Conservation (phyloP, 1,140 invertebrate species). For the Drosophila fuyamai region DNA sequence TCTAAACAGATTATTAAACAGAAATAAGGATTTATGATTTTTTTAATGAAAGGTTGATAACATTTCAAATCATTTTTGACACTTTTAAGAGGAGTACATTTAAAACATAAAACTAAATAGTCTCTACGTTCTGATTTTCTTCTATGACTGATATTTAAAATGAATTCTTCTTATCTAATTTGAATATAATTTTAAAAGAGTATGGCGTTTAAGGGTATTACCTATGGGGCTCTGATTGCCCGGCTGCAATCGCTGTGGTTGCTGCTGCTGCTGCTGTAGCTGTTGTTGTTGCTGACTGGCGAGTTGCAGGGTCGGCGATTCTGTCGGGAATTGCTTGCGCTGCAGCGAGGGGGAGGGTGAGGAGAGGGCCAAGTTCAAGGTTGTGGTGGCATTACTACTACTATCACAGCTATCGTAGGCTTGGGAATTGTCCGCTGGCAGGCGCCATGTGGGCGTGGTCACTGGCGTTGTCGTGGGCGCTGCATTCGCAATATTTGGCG, state of each 20-base stretch:
- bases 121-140: too few relatives aligned
- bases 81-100: too few relatives aligned
- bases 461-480: slow-evolving; percentile 33
- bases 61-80: too few relatives aligned
- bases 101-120: too few relatives aligned
- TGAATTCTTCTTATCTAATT: too few relatives aligned
- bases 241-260: slow-evolving; percentile 63
- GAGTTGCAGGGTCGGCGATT: slow-evolving; percentile 45
- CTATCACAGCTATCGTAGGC: slow-evolving; percentile 65
- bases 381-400: slow-evolving; percentile 53
- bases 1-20: too few relatives aligned
- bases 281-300: slow-evolving; percentile 56
- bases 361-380: slow-evolving; percentile 13
- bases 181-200: too few relatives aligned
- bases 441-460: slow-evolving; percentile 47
- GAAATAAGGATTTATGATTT: too few relatives aligned
- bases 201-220: slow-evolving; percentile 3
- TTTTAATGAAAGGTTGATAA: not conserved
- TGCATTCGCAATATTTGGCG: slow-evolving; percentile 35
- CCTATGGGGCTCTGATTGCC: slow-evolving; percentile 84
- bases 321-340: slow-evolving; percentile 36
- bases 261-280: slow-evolving; percentile 45
- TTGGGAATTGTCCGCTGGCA: slow-evolving; percentile 44
- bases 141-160: too few relatives aligned
- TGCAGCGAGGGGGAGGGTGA: slow-evolving; percentile 56